Conservation (phyloP, 1,140 invertebrate genomes). For the Danaus plexippus region DNA sequence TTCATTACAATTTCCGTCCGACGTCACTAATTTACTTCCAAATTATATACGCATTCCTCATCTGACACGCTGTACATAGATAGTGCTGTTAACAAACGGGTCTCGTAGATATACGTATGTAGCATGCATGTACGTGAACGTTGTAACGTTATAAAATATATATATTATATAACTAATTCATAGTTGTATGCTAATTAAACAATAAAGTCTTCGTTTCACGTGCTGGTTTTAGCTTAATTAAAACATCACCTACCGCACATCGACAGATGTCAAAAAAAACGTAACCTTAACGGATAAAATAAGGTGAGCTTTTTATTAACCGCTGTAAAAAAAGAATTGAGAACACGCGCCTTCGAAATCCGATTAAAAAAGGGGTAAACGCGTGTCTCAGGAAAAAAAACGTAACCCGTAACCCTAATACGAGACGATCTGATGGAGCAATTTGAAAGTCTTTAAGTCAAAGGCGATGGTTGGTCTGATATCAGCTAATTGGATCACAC, state of each 20-base stretch:
- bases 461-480: constrained; percentile 60
- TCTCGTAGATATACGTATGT: too few relatives aligned
- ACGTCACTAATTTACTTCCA: constrained; percentile 43
- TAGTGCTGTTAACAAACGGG: too few relatives aligned
- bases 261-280: constrained; percentile 50
- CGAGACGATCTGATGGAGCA: constrained; percentile 62
- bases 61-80: too few relatives aligned
- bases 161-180: too few relatives aligned
- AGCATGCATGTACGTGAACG: too few relatives aligned
- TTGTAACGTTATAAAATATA: too few relatives aligned
- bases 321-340: constrained; percentile 41
- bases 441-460: constrained; percentile 53
- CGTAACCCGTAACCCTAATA: constrained; percentile 59
- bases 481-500: constrained; percentile 69
- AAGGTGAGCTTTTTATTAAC: constrained; percentile 62
- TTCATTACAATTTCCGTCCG: constrained; percentile 47
- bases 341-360: constrained; percentile 63
- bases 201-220: constrained; percentile 4
- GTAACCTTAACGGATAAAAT: constrained; percentile 60
- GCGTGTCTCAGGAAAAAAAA: constrained; percentile 52
- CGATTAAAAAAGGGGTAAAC: constrained; percentile 68
- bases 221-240: constrained; percentile 38
- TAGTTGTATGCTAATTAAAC: constrained; percentile 3
- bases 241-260: constrained; percentile 55
- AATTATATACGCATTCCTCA: constrained; percentile 4